Base-by-base conservation (phyloP, 2,113 vertebrate species). In the Erythrocebus patas region DNA sequence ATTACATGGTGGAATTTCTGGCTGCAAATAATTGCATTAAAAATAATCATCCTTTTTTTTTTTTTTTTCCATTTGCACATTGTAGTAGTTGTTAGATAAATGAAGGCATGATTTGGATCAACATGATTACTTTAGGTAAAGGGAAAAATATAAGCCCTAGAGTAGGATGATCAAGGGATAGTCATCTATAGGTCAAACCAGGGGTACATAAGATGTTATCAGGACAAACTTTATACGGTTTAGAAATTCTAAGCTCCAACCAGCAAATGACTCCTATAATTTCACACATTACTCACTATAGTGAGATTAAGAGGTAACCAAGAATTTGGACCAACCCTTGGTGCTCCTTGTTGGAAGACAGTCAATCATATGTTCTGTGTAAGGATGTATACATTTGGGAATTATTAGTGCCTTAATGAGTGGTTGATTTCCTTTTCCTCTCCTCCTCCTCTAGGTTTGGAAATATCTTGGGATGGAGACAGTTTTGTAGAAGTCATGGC, bases 391-490 rank as follows among this genome's bases (percentile, higher is more conserved):
- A 18, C 14, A 32, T 57, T 38, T 66, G 73, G 43, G 20, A 27
- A 50, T 64, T 85, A 3, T 2, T 83, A 25, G 13, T 16, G 14
- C 10, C 13, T 84, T 84, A 23, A 30, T 25, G n/a, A 40, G 48
- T 70, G 43, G 6, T 32, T 95, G 64, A 96, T 43, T 38, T 35
- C 79, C 95, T 45, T 48, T 86, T 57, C 73, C 48, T 91, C 80
- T 89, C 84, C 86, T 82, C 95, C 64, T 84, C 92, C 32, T 84
- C 93, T 97, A 99, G 99, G 99, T 89, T 98, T 99, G 98, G 99
- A 99, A 99, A 99, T 99, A 98, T 99, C 99, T 0, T 99, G 99
- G 99, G 99, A 99, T 89, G 99, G 99, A 50, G 99, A 99, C 99
- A 99, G 99, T 97, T 99, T 99, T 97, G 99, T 99, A 50, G 99